Evolutionary conservation across 2,797 vertebrate genomes (phyloP).

Genomic region (Pantherophis vulpinus): DNA sequence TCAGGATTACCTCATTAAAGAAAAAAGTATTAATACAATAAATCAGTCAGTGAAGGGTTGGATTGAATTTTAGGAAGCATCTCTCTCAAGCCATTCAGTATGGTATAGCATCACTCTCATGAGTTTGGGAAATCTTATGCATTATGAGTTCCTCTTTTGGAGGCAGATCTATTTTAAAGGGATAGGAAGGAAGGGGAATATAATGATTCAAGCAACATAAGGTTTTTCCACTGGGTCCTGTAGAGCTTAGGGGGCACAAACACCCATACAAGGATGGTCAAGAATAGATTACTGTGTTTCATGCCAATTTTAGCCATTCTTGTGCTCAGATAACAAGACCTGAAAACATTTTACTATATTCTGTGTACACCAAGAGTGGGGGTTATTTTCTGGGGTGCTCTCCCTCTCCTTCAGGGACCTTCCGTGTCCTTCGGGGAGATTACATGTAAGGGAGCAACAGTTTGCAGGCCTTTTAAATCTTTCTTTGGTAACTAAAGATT

Average conservation of each 20-base stretch:
- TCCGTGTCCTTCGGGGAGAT: background rate
- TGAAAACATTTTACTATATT: background rate
- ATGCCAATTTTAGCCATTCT: background rate
- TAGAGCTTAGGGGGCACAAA: background rate
- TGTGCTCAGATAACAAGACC: background rate
- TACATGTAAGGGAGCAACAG: background rate
- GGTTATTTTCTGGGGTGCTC: background rate
- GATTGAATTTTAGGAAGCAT: background rate
- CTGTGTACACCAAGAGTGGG: background rate
- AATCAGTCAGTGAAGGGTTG: background rate
- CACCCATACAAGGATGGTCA: background rate
- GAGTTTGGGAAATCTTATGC: background rate
- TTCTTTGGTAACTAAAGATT: slow-evolving; percentile 1
- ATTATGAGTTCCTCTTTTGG: background rate
- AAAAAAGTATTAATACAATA: background rate
- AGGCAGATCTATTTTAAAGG: background rate
- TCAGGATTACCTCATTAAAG: background rate
- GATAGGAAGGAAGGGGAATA: background rate
- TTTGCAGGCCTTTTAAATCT: slow-evolving; percentile 1
- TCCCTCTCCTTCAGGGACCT: background rate
- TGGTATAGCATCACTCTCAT: background rate
- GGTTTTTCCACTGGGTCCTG: background rate
- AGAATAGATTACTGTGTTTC: background rate
- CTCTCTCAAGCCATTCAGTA: background rate
- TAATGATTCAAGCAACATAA: no score